Percentiles rank a stretch among this genome's conserved stretches.
Evolutionary conservation across 2,888 invertebrate species (phyloP).

Genomic region (Scaptomyza tumidula): DNA sequence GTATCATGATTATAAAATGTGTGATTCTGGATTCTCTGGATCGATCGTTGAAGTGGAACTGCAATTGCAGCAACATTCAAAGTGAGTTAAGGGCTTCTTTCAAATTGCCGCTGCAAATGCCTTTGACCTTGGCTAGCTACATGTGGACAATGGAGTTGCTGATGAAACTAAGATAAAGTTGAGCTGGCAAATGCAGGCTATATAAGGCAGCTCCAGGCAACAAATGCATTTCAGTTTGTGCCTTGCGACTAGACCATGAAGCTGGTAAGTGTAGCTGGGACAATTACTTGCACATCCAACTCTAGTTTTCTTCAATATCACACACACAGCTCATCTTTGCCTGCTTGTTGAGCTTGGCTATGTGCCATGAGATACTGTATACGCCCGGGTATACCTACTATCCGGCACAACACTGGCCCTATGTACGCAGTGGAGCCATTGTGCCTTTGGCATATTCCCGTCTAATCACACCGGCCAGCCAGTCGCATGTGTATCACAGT

Average conservation of each 20-base stretch:
- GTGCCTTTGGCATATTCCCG: constrained; percentile 75
- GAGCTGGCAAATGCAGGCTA: constrained; percentile 35
- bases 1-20: background rate
- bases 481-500: constrained; percentile 80
- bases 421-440: constrained; percentile 34
- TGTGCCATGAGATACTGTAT: constrained; percentile 70
- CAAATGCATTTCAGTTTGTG: constrained; percentile 50
- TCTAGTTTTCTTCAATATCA: background rate
- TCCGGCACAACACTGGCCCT: constrained; percentile 45
- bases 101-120: constrained; percentile 63
- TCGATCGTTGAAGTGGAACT: constrained; percentile 46
- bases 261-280: constrained; percentile 48
- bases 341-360: constrained; percentile 65
- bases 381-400: constrained; percentile 68
- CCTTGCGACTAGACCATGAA: constrained; percentile 48
- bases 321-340: constrained; percentile 61
- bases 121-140: constrained; percentile 59
- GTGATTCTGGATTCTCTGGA: constrained; percentile 28
- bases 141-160: constrained; percentile 14
- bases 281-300: background rate
- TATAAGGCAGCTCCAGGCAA: constrained; percentile 45
- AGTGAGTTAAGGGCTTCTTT: constrained; percentile 69
- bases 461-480: constrained; percentile 49
- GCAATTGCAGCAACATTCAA: constrained; percentile 58
- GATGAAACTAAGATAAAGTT: constrained; percentile 7